Evolutionary conservation across 92 coral and sea anemone species (phyloP).

Genomic region (Ricordea florida): DNA sequence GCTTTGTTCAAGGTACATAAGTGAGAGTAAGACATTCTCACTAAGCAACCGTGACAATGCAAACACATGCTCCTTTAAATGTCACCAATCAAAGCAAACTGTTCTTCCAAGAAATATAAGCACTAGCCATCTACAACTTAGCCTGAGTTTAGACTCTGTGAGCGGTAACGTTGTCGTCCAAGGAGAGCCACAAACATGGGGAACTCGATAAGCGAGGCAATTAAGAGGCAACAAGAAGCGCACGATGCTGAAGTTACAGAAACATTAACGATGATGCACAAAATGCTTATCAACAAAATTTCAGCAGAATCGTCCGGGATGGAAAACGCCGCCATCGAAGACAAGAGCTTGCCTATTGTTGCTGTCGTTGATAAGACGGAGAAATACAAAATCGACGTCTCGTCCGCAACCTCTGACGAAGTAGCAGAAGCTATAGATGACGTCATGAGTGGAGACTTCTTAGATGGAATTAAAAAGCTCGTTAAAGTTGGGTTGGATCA

Average conservation of each 20-base stretch:
- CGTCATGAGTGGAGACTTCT: constrained; percentile 15
- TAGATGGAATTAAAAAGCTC: constrained; percentile 8
- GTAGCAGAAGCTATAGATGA: not conserved
- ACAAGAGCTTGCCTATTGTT: constrained; percentile 35
- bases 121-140: too few relatives aligned
- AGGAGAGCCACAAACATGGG: not conserved
- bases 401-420: constrained; percentile 4
- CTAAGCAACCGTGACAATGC: too few relatives aligned
- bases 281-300: not conserved
- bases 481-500: not conserved
- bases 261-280: constrained; percentile 22
- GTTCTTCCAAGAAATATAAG: too few relatives aligned
- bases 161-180: too few relatives aligned
- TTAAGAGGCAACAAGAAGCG: not conserved
- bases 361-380: constrained; percentile 37
- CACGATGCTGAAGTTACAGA: not conserved
- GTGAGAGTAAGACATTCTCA: too few relatives aligned
- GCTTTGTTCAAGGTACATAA: too few relatives aligned
- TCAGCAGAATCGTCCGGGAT: constrained; percentile 30
- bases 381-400: constrained; percentile 24
- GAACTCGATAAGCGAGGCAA: not conserved
- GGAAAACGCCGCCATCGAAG: constrained; percentile 38
- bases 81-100: too few relatives aligned
- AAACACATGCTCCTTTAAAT: too few relatives aligned
- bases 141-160: too few relatives aligned